Base-by-base conservation (phyloP, 2,888 invertebrate species). In the Nesidiocoris tenuis region DNA sequence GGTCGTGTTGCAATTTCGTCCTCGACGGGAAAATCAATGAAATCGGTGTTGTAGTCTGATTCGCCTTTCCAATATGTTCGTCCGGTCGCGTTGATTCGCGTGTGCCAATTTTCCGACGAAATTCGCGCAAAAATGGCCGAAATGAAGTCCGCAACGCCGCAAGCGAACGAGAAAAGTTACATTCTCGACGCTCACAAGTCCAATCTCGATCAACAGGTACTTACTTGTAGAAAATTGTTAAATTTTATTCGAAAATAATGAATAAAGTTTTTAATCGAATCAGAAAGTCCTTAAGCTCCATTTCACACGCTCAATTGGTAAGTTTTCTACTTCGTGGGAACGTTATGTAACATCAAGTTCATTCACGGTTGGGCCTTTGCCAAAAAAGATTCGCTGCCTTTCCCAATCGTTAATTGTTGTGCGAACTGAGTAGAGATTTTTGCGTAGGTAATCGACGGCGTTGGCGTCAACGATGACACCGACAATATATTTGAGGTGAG, bases 181-280 rank as follows among this genome's bases (percentile, higher is more conserved):
- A 81, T 81, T 76, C 77, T 81, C 68, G 80, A 80, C 61, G 74
- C 78, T 66, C 80, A 80, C 66, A 80, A 78, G 77, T 61, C 77
- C 61, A 76, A 77, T 67, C 68, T 79, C 56, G 79, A 79, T 77
- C 80, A 80, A 79, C 80, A 80, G 80, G 80, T 80, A 79, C 63
- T 21, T n/a, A n/a, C n/a, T n/a, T n/a, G 23, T 61, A 19, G 7
- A 12, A 54, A 7, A 12, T 54, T 54, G 9, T 61, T 61, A 18
- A 61, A n/a, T 12, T 9, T n/a, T 17, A 61, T 17, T 61, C 61
- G 9, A 61, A 9, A 12, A 12, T 61, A 61, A 12, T 61, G 7
- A 17, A 12, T n/a, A 12, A 17, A 12, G 17, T 7, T 12, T 12
- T 54, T 54, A 54, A 7, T n/a, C n/a, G n/a, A n/a, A n/a, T n/a